These are phyloP conservation scores for Eurosta solidaginis DNA, from an alignment of 1,140 invertebrate species.

Conservation along the genomic window DNA sequence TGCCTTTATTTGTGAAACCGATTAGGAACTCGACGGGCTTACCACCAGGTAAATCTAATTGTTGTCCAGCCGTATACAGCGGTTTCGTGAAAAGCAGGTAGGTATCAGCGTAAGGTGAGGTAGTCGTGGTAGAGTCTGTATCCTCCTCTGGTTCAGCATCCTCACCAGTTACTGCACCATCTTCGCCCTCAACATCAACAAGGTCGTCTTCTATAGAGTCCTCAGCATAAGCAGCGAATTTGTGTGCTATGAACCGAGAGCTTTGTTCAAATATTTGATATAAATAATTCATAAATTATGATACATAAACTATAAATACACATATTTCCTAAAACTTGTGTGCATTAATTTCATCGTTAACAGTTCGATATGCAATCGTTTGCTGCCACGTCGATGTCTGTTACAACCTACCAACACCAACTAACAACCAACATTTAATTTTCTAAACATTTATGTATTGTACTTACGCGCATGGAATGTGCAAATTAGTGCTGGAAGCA, in stretches of 20 bases:
- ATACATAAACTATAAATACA: background rate
- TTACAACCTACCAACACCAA: background rate
- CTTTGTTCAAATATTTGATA: background rate
- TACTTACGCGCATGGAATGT: constrained; percentile 65
- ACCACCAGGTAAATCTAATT: constrained; percentile 69
- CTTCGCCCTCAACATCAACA: constrained; percentile 74
- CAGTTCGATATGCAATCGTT: background rate
- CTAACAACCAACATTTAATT: background rate
- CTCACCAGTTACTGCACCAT: constrained; percentile 66
- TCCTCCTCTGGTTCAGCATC: constrained; percentile 72
- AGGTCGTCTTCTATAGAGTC: constrained; percentile 78
- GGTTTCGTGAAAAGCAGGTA: constrained; percentile 92
- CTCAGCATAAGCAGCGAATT: constrained; percentile 71
- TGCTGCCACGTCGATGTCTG: constrained; percentile 28
- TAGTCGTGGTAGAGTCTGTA: constrained; percentile 65
- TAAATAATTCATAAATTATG: no score
- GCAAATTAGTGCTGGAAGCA: constrained; percentile 65
- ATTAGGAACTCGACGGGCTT: constrained; percentile 92
- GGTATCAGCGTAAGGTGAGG: constrained; percentile 91
- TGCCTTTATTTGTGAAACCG: constrained; percentile 94
- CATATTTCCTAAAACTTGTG: background rate
- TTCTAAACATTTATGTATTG: background rate
- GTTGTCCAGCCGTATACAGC: constrained; percentile 51
- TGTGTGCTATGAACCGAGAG: constrained; percentile 61
- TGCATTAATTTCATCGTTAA: background rate